phyloP scores from a whole-genome alignment of 2,888 invertebrate species.

The Odontomyia ornata region DNA sequence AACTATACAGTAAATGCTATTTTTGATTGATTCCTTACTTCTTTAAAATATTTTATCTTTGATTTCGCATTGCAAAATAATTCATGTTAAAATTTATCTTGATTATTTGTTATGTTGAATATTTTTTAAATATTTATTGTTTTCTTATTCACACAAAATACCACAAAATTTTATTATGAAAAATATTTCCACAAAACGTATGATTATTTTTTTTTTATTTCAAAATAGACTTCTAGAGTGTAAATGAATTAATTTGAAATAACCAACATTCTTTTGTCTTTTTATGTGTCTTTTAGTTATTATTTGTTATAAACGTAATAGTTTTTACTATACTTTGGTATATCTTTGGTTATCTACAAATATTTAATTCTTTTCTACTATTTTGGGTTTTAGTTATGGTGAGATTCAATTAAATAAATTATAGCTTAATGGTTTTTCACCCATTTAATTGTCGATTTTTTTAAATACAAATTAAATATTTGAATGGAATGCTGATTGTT shows the following conservation, averaged over 20 bases:
- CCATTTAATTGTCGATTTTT: too few species aligned
- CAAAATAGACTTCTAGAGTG: too few species aligned
- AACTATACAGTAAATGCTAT: neutral
- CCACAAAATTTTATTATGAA: too few species aligned
- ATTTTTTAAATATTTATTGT: neutral
- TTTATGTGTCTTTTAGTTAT: neutral
- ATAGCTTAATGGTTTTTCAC: too few species aligned
- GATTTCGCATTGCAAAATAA: neutral
- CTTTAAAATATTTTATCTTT: neutral
- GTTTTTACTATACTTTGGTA: constrained; percentile 14
- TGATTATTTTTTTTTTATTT: too few species aligned
- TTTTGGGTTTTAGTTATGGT: neutral
- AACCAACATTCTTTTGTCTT: neutral
- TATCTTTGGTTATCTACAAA: constrained; percentile 31
- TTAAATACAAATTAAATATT: too few species aligned
- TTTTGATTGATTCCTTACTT: neutral
- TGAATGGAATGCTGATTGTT: too few species aligned
- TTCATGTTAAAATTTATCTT: too few species aligned
- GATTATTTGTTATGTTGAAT: too few species aligned
- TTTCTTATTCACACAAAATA: too few species aligned
- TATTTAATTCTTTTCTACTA: neutral
- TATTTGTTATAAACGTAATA: constrained; percentile 7
- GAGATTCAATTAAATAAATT: constrained; percentile 8
- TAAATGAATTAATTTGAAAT: neutral
- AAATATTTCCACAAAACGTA: too few species aligned